phyloP scores from a whole-genome alignment of 2,888 invertebrate species.

The Hipparchia sbordonii region DNA sequence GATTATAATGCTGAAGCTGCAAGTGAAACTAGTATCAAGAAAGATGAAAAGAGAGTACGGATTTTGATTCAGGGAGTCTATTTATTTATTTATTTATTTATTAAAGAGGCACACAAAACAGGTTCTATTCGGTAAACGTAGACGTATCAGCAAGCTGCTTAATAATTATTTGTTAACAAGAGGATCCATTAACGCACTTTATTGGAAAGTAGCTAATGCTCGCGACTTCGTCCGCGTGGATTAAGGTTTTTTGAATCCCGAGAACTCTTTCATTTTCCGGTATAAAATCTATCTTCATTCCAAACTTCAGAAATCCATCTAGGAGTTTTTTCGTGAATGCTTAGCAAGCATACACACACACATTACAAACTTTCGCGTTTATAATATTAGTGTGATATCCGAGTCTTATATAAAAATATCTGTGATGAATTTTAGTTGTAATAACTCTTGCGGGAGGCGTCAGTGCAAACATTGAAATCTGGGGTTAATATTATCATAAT shows the following conservation, averaged over 20 bases:
- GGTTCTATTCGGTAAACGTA: not conserved
- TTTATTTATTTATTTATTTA: too few relatives aligned
- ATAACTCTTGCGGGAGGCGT: not conserved
- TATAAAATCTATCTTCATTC: too few relatives aligned
- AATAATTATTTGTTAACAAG: not conserved
- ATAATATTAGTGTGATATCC: too few relatives aligned
- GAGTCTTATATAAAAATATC: not conserved
- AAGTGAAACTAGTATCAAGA: too few relatives aligned
- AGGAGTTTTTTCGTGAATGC: too few relatives aligned
- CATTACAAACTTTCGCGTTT: too few relatives aligned
- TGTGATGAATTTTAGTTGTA: not conserved
- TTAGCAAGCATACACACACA: too few relatives aligned
- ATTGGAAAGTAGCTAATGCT: not conserved
- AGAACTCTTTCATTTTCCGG: too few relatives aligned
- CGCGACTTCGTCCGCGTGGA: not conserved
- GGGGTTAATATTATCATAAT: constrained; percentile 23
- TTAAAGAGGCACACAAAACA: too few relatives aligned
- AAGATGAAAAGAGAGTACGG: not conserved
- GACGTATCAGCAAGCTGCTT: constrained; percentile 7
- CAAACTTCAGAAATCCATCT: too few relatives aligned
- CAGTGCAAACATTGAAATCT: constrained; percentile 1
- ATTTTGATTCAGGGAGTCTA: constrained; percentile 7
- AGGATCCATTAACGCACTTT: not conserved
- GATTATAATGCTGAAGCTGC: too few relatives aligned
- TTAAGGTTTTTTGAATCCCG: too few relatives aligned